These are phyloP conservation scores for Pogonocherus hispidulus DNA, from an alignment of 2,888 invertebrate genomes.

Conservation along the genomic window DNA sequence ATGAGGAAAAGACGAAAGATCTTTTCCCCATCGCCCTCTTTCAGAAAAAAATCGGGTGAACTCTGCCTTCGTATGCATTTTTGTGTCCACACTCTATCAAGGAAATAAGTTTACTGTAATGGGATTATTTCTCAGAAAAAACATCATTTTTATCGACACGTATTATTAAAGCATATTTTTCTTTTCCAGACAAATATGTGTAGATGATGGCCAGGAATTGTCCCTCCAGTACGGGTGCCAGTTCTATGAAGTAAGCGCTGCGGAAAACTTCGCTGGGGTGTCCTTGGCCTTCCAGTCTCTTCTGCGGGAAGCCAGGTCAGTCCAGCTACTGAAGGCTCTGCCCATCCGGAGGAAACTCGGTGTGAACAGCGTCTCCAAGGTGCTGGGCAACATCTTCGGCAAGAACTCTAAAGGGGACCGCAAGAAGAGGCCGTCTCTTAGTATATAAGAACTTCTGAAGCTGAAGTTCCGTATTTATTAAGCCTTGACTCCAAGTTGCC, in stretches of 20 bases:
- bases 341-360: slow-evolving; percentile 81
- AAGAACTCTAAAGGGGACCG: slow-evolving; percentile 83
- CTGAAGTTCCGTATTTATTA: slow-evolving; percentile 47
- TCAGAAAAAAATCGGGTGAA: no score
- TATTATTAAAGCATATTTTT: no score
- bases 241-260: slow-evolving; percentile 88
- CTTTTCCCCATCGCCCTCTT: no score
- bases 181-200: slow-evolving; percentile 78
- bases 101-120: no score
- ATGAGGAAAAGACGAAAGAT: no score
- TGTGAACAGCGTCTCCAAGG: slow-evolving; percentile 84
- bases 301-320: slow-evolving; percentile 82
- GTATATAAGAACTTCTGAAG: slow-evolving; percentile 73
- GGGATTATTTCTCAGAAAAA: no score
- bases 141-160: no score
- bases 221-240: slow-evolving; percentile 84
- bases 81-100: no score
- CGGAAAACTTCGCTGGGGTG: slow-evolving; percentile 86
- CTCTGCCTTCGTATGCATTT: no score
- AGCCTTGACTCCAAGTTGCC: slow-evolving; percentile 35
- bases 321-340: slow-evolving; percentile 77
- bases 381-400: slow-evolving; percentile 84
- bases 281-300: slow-evolving; percentile 85
- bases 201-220: slow-evolving; percentile 85
- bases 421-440: slow-evolving; percentile 83